These are phyloP conservation scores for Drosophila kuntzei DNA, from an alignment of 2,888 invertebrate species.

Conservation along the genomic window DNA sequence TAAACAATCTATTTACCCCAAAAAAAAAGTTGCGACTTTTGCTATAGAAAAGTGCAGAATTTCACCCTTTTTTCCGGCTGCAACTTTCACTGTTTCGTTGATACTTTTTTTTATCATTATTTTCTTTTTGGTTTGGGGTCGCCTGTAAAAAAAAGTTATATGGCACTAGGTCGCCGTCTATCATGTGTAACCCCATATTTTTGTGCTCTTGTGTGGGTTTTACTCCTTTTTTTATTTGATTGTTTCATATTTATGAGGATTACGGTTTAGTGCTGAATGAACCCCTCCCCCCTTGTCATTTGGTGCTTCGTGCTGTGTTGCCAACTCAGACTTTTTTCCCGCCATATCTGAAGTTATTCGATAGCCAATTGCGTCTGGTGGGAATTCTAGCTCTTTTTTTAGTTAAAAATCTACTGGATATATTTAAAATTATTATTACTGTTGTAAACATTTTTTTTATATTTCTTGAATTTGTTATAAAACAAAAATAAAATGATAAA, in stretches of 20 bases:
- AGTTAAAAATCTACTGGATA: too few relatives aligned
- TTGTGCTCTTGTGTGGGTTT: constrained; percentile 35
- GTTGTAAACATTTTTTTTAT: too few relatives aligned
- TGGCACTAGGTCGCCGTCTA: constrained; percentile 33
- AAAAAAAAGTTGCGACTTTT: constrained; percentile 54
- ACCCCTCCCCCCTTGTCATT: too few relatives aligned
- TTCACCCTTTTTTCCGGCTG: constrained; percentile 66
- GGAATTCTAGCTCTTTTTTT: too few relatives aligned
- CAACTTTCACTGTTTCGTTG: constrained; percentile 54
- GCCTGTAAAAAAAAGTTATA: constrained; percentile 56
- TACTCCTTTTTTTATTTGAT: constrained; percentile 69
- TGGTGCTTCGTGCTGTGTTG: too few relatives aligned
- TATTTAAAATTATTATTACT: too few relatives aligned
- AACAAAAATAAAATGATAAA: too few relatives aligned
- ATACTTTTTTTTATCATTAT: constrained; percentile 11
- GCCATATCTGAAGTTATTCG: too few relatives aligned
- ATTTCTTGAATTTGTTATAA: too few relatives aligned
- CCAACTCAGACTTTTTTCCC: too few relatives aligned
- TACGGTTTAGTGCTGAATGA: constrained; percentile 64
- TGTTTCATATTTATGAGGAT: constrained; percentile 80
- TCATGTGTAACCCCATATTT: constrained; percentile 29
- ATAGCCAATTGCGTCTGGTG: too few relatives aligned
- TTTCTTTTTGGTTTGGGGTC: constrained; percentile 26
- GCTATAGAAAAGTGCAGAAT: constrained; percentile 45
- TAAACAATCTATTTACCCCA: constrained; percentile 57